Conservation (phyloP, 2,888 invertebrate genomes). For the Polyommatus icarus region DNA sequence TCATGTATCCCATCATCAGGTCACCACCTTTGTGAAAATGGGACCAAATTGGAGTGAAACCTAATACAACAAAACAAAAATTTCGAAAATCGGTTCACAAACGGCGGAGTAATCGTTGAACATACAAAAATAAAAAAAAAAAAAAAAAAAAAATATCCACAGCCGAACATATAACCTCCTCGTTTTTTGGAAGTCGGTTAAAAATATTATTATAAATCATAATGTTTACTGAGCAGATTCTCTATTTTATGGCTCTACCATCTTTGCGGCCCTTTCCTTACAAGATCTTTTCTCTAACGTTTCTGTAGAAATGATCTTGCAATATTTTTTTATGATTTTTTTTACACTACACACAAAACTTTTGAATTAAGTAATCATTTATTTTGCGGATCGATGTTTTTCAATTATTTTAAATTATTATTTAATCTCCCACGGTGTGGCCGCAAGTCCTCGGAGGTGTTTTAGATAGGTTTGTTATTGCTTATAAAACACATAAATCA, state of each 20-base stretch:
- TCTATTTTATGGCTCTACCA: background rate
- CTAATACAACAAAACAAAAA: no score
- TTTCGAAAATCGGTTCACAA: no score
- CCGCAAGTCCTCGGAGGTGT: background rate
- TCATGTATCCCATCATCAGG: no score
- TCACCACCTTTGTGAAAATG: no score
- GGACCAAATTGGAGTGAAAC: no score
- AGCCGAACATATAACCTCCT: no score
- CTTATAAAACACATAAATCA: background rate
- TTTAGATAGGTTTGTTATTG: background rate
- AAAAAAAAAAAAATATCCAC: no score
- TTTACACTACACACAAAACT: background rate
- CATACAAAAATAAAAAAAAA: no score
- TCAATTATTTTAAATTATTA: background rate
- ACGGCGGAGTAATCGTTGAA: no score
- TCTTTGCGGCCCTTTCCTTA: background rate
- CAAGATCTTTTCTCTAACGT: background rate
- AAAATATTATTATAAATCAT: background rate
- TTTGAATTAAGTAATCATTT: background rate
- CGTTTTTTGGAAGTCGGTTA: no score
- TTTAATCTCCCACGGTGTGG: background rate
- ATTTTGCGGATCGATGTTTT: background rate
- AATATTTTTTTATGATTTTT: background rate
- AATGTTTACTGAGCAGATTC: background rate
- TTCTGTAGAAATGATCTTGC: background rate